These are phyloP conservation scores for Aurelia sp. DNA, from an alignment of 30 jellyfish, hydroid and myxozoan species.

Conservation along the genomic window DNA sequence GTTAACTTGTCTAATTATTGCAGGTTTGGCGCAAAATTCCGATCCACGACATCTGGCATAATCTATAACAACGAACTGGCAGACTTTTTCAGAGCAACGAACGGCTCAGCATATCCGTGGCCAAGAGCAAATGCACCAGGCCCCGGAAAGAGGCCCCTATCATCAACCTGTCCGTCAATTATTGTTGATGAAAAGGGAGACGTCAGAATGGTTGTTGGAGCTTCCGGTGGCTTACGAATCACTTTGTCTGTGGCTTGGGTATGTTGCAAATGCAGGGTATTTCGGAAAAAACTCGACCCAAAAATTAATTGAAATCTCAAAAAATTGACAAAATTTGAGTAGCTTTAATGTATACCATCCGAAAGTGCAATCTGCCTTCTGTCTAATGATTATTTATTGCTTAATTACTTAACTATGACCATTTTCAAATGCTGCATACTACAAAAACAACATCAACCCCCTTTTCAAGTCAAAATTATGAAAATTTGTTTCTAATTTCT, in stretches of 20 bases:
- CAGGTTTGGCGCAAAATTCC: slow-evolving; percentile 98
- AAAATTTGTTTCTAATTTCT: too few species aligned
- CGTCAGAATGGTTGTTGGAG: slow-evolving; percentile 94
- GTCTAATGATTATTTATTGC: too few species aligned
- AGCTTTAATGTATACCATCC: not conserved
- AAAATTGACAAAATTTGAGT: not conserved
- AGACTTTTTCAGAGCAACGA: slow-evolving; percentile 76
- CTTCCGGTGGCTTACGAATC: slow-evolving; percentile 97
- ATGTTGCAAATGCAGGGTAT: not conserved
- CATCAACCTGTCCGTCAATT: slow-evolving; percentile 94
- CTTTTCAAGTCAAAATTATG: too few species aligned
- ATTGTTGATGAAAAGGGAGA: slow-evolving; percentile 83
- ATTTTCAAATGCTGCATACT: too few species aligned
- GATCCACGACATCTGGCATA: slow-evolving; percentile 91
- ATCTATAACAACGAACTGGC: slow-evolving; percentile 95
- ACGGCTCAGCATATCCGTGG: slow-evolving; percentile 71
- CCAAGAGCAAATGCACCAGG: slow-evolving; percentile 92
- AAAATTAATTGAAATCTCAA: too few species aligned
- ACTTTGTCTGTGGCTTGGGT: slow-evolving; percentile 98
- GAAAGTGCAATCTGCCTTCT: not conserved
- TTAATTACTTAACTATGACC: too few species aligned
- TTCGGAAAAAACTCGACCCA: too few species aligned
- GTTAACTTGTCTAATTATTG: not conserved
- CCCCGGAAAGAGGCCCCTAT: slow-evolving; percentile 90
- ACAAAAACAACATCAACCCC: too few species aligned